Conservation (phyloP, 2,113 vertebrate genomes). For the Saguinus midas region DNA sequence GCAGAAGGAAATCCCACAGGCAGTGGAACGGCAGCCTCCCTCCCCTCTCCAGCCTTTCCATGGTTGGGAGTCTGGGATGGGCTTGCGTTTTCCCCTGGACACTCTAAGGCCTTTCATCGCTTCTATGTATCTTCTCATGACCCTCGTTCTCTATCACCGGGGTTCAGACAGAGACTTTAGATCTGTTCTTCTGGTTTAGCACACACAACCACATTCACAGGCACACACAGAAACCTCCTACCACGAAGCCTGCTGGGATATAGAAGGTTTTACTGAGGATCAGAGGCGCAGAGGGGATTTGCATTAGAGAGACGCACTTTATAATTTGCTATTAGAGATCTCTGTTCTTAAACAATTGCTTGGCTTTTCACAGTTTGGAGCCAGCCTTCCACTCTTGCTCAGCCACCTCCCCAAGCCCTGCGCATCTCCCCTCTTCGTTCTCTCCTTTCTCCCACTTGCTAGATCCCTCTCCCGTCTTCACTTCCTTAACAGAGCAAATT, state of each 20-base stretch:
- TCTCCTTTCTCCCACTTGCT: neutral
- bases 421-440: neutral
- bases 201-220: neutral
- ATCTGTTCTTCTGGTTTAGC: neutral
- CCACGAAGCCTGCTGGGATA: rapidly evolving
- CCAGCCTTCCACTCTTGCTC: neutral
- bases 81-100: rapidly evolving
- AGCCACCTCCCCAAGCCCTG: neutral
- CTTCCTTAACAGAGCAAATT: neutral
- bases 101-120: neutral
- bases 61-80: rapidly evolving
- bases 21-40: rapidly evolving
- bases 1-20: neutral
- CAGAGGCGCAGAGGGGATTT: neutral
- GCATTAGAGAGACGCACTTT: rapidly evolving
- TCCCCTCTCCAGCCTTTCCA: no score
- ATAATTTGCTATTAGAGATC: rapidly evolving
- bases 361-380: neutral
- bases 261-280: neutral
- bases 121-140: neutral
- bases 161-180: neutral
- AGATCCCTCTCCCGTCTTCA: neutral
- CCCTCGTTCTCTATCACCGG: rapidly evolving
- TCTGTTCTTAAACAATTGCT: neutral
- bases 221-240: neutral